Conservation (phyloP, 2,888 invertebrate genomes). For the Aphidoletes aphidimyza region DNA sequence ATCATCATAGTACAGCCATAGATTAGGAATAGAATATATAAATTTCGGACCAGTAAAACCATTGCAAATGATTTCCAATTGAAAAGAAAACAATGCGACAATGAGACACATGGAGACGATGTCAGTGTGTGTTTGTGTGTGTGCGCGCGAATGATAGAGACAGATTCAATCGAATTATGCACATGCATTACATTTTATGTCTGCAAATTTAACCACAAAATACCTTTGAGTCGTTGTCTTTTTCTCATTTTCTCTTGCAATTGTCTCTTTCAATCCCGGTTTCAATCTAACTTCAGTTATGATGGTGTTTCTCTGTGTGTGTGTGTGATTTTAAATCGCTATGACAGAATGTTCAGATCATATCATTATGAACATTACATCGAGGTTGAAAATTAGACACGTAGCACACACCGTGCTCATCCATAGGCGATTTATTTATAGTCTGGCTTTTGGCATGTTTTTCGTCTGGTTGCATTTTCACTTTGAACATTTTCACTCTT, state of each 20-base stretch:
- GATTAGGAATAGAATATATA: slow-evolving; percentile 23
- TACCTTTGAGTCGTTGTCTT: too few relatives aligned
- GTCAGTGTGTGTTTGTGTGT: too few relatives aligned
- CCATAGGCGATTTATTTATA: slow-evolving; percentile 44
- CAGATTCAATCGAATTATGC: slow-evolving; percentile 2
- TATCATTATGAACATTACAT: not conserved
- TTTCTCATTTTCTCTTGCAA: not conserved
- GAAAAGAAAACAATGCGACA: slow-evolving; percentile 51
- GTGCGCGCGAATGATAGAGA: not conserved
- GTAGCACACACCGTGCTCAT: not conserved
- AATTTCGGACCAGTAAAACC: not conserved
- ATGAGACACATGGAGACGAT: not conserved
- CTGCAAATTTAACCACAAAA: slow-evolving; percentile 47
- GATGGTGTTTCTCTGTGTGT: not conserved
- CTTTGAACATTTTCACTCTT: slow-evolving; percentile 10
- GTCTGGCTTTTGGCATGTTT: slow-evolving; percentile 42
- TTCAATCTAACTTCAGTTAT: too few relatives aligned
- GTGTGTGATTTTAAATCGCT: not conserved
- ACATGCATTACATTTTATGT: slow-evolving; percentile 4
- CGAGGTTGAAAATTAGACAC: not conserved
- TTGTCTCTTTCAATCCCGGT: too few relatives aligned
- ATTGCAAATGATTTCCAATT: not conserved
- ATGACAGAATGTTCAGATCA: slow-evolving; percentile 28
- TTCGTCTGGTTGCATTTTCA: slow-evolving; percentile 48
- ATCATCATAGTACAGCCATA: not conserved